Percentiles rank a stretch among this genome's conserved stretches.
phyloP scores from a whole-genome alignment of 2,113 vertebrate species.

The Platanista minor region DNA sequence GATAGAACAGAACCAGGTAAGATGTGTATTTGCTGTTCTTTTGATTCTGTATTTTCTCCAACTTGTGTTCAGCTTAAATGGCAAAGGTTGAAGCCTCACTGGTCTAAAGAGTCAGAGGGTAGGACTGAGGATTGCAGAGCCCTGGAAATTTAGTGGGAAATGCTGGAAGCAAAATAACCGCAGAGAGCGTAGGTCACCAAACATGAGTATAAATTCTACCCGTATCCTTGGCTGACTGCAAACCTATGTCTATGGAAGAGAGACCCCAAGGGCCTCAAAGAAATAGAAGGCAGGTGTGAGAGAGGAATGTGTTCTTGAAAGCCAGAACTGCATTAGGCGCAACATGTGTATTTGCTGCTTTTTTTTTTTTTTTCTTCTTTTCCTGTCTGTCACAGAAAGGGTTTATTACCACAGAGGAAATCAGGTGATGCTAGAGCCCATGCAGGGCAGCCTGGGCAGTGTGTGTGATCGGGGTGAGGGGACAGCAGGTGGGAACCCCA shows the following conservation, averaged over 20 bases:
- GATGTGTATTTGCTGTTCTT: not conserved
- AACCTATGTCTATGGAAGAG: not conserved
- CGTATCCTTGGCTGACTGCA: not conserved
- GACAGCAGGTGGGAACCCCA: not conserved
- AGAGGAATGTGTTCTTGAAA: not conserved
- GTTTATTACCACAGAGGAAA: not conserved
- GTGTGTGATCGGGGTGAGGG: not conserved
- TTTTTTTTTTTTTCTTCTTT: not conserved
- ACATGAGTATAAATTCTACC: not conserved
- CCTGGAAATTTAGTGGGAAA: not conserved
- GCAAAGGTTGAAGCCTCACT: not conserved
- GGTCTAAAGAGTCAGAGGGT: not conserved
- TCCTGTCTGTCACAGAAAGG: not conserved
- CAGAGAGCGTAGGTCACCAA: not conserved
- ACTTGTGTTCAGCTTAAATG: not conserved
- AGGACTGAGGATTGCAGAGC: not conserved
- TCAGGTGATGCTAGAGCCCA: not conserved
- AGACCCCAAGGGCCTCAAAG: not conserved
- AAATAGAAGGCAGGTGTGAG: not conserved
- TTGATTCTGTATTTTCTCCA: not conserved
- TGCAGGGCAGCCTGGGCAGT: not conserved
- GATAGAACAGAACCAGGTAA: not conserved
- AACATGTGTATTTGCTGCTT: not conserved
- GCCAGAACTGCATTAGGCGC: not conserved
- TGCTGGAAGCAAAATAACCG: not conserved